Conservation (phyloP, 2,888 invertebrate genomes). For the Dasysyrphus albostriatus region DNA sequence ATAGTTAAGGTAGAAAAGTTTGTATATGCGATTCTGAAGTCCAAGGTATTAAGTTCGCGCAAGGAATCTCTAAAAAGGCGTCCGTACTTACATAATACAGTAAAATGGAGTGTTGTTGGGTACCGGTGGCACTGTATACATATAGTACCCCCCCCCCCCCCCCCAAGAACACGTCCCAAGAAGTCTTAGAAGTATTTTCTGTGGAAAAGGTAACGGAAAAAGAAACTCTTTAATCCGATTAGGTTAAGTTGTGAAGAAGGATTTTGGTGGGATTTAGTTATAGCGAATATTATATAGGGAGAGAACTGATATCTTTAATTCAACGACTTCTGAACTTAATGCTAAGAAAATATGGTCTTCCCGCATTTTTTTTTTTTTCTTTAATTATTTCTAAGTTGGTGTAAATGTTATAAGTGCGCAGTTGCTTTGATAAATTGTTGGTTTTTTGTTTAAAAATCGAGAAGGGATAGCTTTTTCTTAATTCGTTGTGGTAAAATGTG, state of each 20-base stretch:
- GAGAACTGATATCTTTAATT: conserved; percentile 42
- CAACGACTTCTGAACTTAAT: conserved; percentile 6
- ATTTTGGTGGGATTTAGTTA: conserved; percentile 56
- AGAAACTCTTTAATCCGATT: conserved; percentile 65
- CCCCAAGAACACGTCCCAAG: conserved; percentile 19
- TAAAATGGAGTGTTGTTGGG: conserved; percentile 6
- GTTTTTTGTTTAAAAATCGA: not conserved
- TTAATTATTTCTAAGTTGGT: conserved; percentile 10
- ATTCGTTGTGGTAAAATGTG: too few relatives aligned
- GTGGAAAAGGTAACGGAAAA: conserved; percentile 21
- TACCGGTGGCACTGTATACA: not conserved
- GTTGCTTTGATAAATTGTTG: not conserved
- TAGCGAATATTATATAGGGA: not conserved
- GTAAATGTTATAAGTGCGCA: not conserved
- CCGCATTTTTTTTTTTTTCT: not conserved
- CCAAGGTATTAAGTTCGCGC: conserved; percentile 63
- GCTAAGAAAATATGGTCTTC: conserved; percentile 5
- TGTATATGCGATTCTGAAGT: conserved; percentile 8
- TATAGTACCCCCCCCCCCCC: too few relatives aligned
- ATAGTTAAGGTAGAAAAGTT: conserved; percentile 18
- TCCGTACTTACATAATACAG: conserved; percentile 21
- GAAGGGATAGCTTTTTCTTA: not conserved
- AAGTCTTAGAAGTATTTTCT: conserved; percentile 59
- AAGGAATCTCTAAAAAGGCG: conserved; percentile 48
- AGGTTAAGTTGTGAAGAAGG: conserved; percentile 64